These are phyloP conservation scores for Erinaceus europaeus DNA, from an alignment of 2,113 vertebrate genomes.

Conservation along the genomic window DNA sequence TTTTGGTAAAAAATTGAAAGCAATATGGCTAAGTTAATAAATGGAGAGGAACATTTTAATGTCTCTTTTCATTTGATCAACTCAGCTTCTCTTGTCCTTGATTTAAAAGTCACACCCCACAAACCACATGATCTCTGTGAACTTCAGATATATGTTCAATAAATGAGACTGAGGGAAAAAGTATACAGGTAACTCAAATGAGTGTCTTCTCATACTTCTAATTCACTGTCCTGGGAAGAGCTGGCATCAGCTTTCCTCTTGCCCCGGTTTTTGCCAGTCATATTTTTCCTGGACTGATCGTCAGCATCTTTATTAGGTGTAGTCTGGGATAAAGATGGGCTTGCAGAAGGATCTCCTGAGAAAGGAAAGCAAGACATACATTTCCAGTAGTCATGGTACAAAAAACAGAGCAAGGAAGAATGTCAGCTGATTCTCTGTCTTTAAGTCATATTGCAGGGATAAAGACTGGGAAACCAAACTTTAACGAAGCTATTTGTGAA, in stretches of 20 bases:
- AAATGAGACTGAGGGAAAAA: background rate
- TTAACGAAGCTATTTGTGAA: slow-evolving; percentile 12
- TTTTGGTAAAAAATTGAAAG: slow-evolving; percentile 29
- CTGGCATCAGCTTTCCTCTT: slow-evolving; percentile 92
- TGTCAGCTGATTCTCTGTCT: background rate
- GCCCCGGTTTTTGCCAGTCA: slow-evolving; percentile 91
- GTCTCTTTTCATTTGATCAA: slow-evolving; percentile 24
- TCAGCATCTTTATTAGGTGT: slow-evolving; percentile 90
- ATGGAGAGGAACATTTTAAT: background rate
- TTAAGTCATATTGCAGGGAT: background rate
- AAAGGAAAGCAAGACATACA: slow-evolving; percentile 52
- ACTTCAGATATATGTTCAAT: background rate
- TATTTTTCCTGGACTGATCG: slow-evolving; percentile 90
- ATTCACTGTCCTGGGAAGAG: slow-evolving; percentile 89
- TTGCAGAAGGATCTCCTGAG: slow-evolving; percentile 79
- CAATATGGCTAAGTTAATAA: background rate
- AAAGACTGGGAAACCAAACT: background rate
- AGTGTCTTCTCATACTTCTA: slow-evolving; percentile 86
- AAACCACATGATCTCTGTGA: background rate
- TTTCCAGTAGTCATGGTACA: background rate
- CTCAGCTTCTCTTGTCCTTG: background rate
- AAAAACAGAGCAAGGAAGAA: background rate
- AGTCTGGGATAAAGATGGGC: slow-evolving; percentile 79
- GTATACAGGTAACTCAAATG: background rate
- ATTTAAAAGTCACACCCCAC: background rate